These are phyloP conservation scores for Calonectris borealis DNA, from an alignment of 2,113 vertebrate genomes.

Conservation along the genomic window DNA sequence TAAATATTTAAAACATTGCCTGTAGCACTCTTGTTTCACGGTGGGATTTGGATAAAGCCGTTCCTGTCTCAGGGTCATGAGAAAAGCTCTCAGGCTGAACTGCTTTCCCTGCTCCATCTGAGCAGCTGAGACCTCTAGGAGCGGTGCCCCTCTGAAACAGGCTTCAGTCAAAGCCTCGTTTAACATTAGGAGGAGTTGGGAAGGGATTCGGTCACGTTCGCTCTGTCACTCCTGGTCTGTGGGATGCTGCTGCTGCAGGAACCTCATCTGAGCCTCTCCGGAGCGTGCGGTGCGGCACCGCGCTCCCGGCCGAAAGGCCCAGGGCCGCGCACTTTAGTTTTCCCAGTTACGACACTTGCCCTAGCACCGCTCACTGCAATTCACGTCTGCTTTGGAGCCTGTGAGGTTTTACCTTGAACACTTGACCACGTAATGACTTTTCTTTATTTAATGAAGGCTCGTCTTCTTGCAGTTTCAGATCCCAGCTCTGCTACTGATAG, in stretches of 20 bases:
- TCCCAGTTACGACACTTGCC: background rate
- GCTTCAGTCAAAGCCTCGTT: background rate
- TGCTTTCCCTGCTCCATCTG: background rate
- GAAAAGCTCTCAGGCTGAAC: background rate
- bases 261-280: rapidly evolving
- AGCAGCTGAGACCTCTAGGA: background rate
- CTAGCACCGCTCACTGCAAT: background rate
- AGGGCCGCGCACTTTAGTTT: background rate
- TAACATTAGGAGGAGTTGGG: background rate
- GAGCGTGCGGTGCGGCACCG: rapidly evolving
- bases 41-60: background rate
- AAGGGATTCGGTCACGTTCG: rapidly evolving
- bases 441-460: background rate
- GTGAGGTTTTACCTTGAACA: background rate
- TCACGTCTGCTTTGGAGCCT: background rate
- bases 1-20: constrained; percentile 15
- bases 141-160: rapidly evolving
- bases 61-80: background rate
- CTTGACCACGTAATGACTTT: background rate
- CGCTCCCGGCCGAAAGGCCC: rapidly evolving
- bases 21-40: background rate
- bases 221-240: no score
- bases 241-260: background rate
- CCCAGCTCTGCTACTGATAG: background rate
- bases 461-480: background rate